A percentile compares a stretch with the other conserved stretches of the same genome.
Conservation (phyloP, 2,888 invertebrate species). For the Heliconius hortense region DNA sequence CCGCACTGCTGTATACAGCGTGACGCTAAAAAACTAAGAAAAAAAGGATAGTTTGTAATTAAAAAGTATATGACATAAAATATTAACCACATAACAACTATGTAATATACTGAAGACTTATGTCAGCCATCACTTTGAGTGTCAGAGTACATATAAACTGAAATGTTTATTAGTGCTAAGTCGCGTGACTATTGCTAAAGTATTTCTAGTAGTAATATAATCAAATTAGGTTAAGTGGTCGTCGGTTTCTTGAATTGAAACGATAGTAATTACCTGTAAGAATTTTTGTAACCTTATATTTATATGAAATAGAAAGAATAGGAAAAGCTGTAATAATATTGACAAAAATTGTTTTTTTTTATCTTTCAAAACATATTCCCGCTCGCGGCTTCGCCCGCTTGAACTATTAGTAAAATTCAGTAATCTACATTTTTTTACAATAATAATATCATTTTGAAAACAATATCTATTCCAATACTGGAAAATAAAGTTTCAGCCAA, state of each 20-base stretch:
- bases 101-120: background rate
- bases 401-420: no score
- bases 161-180: constrained; percentile 12
- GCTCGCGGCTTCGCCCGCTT: no score
- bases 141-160: constrained; percentile 5
- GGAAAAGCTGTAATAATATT: background rate
- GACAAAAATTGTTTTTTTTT: background rate
- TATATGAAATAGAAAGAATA: constrained; percentile 9
- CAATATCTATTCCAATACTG: no score
- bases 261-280: constrained; percentile 43
- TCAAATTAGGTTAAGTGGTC: constrained; percentile 48
- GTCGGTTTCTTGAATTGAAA: constrained; percentile 41
- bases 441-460: no score
- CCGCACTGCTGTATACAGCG: no score
- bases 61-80: background rate
- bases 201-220: constrained; percentile 36
- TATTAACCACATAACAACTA: background rate
- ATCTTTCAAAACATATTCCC: background rate
- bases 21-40: background rate
- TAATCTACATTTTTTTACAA: no score
- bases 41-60: background rate
- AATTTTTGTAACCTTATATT: background rate
- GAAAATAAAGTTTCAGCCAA: no score
- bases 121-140: background rate
- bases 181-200: constrained; percentile 40